Conservation (phyloP, 1,140 invertebrate genomes). For the Drosophila sucinea region DNA sequence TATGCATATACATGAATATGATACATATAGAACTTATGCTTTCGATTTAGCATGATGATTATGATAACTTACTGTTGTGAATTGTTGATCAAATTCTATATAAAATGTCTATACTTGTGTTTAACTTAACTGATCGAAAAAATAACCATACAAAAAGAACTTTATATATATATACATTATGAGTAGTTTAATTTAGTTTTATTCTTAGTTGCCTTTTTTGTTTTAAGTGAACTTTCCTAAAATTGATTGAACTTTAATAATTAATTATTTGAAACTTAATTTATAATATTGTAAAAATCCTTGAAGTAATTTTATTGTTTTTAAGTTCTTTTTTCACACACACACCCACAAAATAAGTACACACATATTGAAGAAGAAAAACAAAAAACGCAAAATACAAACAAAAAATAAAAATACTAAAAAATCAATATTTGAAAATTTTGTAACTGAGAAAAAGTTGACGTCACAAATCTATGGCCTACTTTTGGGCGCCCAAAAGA, state of each 20-base stretch:
- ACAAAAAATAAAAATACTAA: constrained; percentile 58
- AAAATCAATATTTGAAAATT: constrained; percentile 16
- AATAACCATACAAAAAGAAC: constrained; percentile 5
- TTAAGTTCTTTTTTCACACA: constrained; percentile 58
- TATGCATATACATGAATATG: constrained; percentile 32
- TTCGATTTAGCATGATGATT: constrained; percentile 47
- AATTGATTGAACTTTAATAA: constrained; percentile 6
- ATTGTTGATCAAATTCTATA: constrained; percentile 28
- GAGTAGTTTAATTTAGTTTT: constrained; percentile 38
- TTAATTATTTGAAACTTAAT: constrained; percentile 19
- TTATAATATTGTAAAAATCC: constrained; percentile 46
- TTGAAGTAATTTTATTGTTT: constrained; percentile 69
- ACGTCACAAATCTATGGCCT: no score
- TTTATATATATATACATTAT: constrained; percentile 19
- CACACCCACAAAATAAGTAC: constrained; percentile 50
- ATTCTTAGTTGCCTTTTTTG: constrained; percentile 33
- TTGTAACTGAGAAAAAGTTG: no score
- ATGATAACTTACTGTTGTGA: constrained; percentile 37
- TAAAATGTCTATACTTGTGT: constrained; percentile 9
- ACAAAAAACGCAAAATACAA: constrained; percentile 60
- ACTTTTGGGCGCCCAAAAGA: no score
- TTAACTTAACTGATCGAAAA: constrained; percentile 4
- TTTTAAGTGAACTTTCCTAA: constrained; percentile 40
- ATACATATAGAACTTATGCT: constrained; percentile 47
- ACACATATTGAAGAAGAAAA: constrained; percentile 36